Percentiles rank a stretch among this genome's conserved stretches.
phyloP scores from a whole-genome alignment of 2,888 invertebrate genomes.

The Omphaloscelis lunosa region DNA sequence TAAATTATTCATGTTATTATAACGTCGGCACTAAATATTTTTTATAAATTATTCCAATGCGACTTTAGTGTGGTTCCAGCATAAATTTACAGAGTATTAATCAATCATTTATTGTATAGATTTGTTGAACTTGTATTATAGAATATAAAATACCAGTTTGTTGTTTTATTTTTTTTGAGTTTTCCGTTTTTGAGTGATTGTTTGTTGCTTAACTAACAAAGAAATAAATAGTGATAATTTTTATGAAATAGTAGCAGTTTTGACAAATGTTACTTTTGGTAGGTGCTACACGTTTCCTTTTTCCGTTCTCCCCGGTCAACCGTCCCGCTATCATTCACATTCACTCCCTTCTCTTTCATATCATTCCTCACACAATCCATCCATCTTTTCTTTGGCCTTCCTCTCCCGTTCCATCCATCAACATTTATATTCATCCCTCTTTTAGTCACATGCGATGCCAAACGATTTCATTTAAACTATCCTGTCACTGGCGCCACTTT shows the following conservation, averaged over 20 bases:
- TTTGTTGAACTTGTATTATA: conserved; percentile 85
- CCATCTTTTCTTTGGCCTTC: no score
- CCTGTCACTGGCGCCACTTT: no score
- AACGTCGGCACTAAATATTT: conserved; percentile 30
- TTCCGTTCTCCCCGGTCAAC: no score
- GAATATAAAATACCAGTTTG: conserved; percentile 74
- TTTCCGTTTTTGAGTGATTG: conserved; percentile 55
- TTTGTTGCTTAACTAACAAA: conserved; percentile 63
- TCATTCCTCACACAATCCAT: no score
- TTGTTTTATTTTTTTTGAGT: conserved; percentile 68
- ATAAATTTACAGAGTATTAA: conserved; percentile 77
- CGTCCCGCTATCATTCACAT: no score
- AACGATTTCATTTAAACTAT: no score
- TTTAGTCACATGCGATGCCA: no score
- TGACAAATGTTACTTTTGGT: neutral
- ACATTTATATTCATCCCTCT: no score
- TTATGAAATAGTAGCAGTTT: neutral
- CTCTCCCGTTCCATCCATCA: no score
- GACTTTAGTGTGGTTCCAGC: conserved; percentile 72
- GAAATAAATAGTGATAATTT: conserved; percentile 39
- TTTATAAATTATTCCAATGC: conserved; percentile 15
- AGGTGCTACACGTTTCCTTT: no score
- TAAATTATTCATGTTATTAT: conserved; percentile 15
- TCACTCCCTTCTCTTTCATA: no score
- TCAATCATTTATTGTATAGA: conserved; percentile 80